phyloP scores from a whole-genome alignment of 2,113 vertebrate species.

The Crotalus horridus region DNA sequence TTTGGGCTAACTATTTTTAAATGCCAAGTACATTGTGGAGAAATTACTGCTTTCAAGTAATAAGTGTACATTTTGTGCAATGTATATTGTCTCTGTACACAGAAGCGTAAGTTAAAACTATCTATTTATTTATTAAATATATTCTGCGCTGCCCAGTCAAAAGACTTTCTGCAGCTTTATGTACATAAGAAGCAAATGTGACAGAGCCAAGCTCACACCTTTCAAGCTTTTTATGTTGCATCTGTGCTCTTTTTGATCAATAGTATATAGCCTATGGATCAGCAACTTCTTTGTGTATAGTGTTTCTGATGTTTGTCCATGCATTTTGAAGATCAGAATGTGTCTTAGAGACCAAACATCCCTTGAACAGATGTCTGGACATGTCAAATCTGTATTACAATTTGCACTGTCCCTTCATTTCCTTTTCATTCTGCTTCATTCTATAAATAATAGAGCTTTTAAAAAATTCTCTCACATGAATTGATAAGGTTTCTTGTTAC shows the following conservation, averaged over 20 bases:
- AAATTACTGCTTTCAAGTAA: background rate
- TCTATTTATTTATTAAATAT: background rate
- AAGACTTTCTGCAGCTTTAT: background rate
- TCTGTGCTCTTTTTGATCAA: conserved; percentile 12
- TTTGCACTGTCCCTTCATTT: background rate
- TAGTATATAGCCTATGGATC: conserved; percentile 3
- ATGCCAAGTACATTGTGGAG: background rate
- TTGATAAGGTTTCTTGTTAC: background rate
- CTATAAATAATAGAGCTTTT: background rate
- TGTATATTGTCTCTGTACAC: background rate
- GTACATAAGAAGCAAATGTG: background rate
- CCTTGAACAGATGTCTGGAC: conserved; percentile 2
- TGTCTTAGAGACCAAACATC: background rate
- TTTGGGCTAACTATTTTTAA: background rate
- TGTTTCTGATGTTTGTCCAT: background rate
- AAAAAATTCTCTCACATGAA: background rate
- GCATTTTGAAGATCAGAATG: background rate
- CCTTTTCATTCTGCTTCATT: background rate
- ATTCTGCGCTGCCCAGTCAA: background rate
- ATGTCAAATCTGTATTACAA: background rate
- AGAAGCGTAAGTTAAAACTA: background rate
- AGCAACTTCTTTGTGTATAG: background rate
- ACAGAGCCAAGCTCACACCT: background rate
- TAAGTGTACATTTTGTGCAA: background rate
- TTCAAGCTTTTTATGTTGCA: background rate